Evolutionary conservation across 2,797 vertebrate species (phyloP), one percentile per base, ranked within the genome.

Genomic region (Hybognathus amarus): DNA sequence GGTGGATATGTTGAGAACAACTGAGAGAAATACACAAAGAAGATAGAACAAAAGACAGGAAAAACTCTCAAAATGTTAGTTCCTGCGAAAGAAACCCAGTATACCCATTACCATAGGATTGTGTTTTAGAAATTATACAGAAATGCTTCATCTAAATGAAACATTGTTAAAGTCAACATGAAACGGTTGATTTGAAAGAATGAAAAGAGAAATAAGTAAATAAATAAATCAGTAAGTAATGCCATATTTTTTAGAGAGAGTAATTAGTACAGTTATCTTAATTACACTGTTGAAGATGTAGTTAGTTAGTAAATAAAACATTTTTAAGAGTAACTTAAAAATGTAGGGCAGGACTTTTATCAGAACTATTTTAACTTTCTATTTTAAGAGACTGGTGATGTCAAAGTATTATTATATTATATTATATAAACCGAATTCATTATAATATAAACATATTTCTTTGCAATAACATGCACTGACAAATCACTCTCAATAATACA

Each of bases 1-100:
- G 71, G 91, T 94, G 92, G 94, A 95, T 93, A 94, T 90, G 89
- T 95, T 95, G 90, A 93, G 92, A 92, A 95, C 91, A 84, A 77
- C 91, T 87, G 93, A 93, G 90, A 92, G 93, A 94, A 92, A 93
- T 89, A 91, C 89, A 93, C 83, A 91, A 85, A 91, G 87, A 90
- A 86, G 77, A 74, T 22, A 83, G 89, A 87, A 84, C 83, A 85
- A 81, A 78, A 89, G 89, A 91, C 89, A 90, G 78, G 91, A 85
- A 82, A 83, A 80, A 86, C n/a, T 69, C 66, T 59, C 6, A 17
- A 70, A 79, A 83, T 70, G 30, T 87, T 84, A 87, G 59, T 80
- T 64, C 68, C 79, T 30, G 50, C 30, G 75, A 66, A 47, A 75
- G 24, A 77, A 64, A 74, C 88, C 80, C 86, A 91, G 87, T 90